These are phyloP conservation scores for Drosophila rhopaloa DNA, from an alignment of 1,140 invertebrate species.

Conservation along the genomic window DNA sequence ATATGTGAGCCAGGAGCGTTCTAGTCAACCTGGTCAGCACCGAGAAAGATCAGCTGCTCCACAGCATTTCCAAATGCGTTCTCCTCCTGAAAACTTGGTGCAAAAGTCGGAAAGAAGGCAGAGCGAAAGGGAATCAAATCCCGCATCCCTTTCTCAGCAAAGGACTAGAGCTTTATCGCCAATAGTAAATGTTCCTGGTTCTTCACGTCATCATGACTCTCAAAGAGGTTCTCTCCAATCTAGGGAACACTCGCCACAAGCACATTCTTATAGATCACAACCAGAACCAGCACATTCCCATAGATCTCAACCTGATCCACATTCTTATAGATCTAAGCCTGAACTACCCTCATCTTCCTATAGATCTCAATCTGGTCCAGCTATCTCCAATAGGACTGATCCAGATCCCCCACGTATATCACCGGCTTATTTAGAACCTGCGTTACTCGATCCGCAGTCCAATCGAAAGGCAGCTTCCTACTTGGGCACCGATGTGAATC, in stretches of 20 bases:
- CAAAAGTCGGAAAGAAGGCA: background rate
- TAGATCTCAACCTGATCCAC: background rate
- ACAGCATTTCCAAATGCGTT: background rate
- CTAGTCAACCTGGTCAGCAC: background rate
- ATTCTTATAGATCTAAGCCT: background rate
- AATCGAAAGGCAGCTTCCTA: background rate
- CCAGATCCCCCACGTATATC: background rate
- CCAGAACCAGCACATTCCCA: background rate
- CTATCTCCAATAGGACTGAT: background rate
- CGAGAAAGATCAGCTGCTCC: conserved; percentile 1
- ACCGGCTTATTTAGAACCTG: background rate
- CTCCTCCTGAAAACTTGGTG: background rate
- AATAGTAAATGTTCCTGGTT: background rate
- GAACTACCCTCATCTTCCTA: background rate
- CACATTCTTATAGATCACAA: background rate
- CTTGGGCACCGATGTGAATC: conserved; percentile 4
- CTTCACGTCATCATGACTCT: background rate
- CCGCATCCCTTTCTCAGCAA: background rate
- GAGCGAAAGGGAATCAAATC: background rate
- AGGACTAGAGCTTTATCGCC: background rate
- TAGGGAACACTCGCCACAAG: background rate
- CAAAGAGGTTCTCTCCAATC: background rate
- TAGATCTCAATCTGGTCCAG: background rate
- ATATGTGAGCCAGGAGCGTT: background rate
- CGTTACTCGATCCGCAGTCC: background rate